Evolutionary conservation across 2,113 vertebrate genomes (phyloP).

Genomic region (Orycteropus afer): DNA sequence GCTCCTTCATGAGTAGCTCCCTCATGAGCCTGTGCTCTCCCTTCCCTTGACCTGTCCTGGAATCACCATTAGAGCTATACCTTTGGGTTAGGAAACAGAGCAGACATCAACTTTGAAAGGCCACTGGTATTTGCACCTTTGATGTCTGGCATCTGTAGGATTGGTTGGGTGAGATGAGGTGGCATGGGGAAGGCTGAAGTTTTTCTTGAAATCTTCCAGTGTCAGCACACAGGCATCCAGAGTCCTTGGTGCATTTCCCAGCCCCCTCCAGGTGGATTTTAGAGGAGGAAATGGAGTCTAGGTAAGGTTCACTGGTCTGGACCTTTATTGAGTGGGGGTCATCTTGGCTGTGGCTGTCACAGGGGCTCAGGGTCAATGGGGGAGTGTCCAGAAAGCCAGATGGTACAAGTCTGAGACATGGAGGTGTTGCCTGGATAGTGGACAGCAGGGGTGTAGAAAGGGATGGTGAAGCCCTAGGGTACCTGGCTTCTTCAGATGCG

Average conservation of each 20-base stretch:
- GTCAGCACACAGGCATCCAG: neutral
- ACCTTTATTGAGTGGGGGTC: neutral
- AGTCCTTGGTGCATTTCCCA: neutral
- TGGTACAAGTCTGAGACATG: neutral
- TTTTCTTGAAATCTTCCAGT: neutral
- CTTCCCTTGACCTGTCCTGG: neutral
- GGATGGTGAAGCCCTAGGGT: neutral
- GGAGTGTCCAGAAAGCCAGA: neutral
- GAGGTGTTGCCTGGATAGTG: neutral
- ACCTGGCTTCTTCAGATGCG: neutral
- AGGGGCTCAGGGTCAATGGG: neutral
- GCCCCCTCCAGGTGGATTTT: neutral
- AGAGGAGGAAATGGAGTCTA: neutral
- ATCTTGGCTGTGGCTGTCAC: neutral
- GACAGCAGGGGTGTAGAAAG: neutral
- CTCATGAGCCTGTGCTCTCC: neutral
- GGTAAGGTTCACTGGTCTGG: neutral
- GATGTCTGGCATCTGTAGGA: neutral
- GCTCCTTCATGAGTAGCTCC: neutral
- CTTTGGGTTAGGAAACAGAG: constrained; percentile 26
- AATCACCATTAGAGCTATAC: neutral
- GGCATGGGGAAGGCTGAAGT: no score
- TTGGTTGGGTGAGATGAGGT: neutral
- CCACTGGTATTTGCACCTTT: neutral
- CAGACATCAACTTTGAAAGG: neutral